phyloP scores from a whole-genome alignment of 2,888 invertebrate genomes.

The Neelides folsomi region DNA sequence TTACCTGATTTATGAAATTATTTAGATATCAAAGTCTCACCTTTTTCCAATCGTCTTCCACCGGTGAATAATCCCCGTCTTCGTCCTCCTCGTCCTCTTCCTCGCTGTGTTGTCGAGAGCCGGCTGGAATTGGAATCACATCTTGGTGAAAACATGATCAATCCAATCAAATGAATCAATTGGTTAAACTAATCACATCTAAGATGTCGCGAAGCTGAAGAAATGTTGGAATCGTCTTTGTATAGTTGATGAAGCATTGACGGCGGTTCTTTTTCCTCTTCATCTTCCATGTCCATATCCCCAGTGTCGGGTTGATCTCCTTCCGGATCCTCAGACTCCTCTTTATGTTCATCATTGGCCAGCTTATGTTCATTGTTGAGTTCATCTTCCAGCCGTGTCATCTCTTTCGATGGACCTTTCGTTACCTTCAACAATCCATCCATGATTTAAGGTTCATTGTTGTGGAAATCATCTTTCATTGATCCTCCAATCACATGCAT shows the following conservation, averaged over 20 bases:
- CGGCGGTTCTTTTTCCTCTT: slow-evolving; percentile 35
- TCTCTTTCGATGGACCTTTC: too few species aligned
- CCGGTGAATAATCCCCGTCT: slow-evolving; percentile 67
- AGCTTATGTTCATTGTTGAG: background rate
- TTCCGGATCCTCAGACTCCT: slow-evolving; percentile 5
- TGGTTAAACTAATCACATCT: too few species aligned
- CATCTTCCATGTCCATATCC: slow-evolving; percentile 27
- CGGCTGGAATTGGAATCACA: slow-evolving; percentile 30
- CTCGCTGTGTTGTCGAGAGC: slow-evolving; percentile 54
- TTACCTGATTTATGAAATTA: too few species aligned
- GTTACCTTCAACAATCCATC: too few species aligned
- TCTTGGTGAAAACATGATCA: slow-evolving; percentile 4
- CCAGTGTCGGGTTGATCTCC: slow-evolving; percentile 35
- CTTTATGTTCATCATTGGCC: background rate
- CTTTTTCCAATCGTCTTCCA: slow-evolving; percentile 80
- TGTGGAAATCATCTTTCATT: background rate
- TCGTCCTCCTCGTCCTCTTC: slow-evolving; percentile 59
- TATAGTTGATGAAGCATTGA: slow-evolving; percentile 47
- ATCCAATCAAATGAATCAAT: slow-evolving; percentile 36
- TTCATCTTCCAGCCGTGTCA: too few species aligned
- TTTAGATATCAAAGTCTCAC: too few species aligned
- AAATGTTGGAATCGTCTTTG: slow-evolving; percentile 38
- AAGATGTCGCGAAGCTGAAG: slow-evolving; percentile 40
- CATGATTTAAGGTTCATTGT: too few species aligned
- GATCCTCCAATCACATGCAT: background rate